A percentile compares a stretch with the other conserved stretches of the same genome.
Conservation (phyloP, 30 jellyfish, hydroid and myxozoan genomes). For the Hydractinia echinata region DNA sequence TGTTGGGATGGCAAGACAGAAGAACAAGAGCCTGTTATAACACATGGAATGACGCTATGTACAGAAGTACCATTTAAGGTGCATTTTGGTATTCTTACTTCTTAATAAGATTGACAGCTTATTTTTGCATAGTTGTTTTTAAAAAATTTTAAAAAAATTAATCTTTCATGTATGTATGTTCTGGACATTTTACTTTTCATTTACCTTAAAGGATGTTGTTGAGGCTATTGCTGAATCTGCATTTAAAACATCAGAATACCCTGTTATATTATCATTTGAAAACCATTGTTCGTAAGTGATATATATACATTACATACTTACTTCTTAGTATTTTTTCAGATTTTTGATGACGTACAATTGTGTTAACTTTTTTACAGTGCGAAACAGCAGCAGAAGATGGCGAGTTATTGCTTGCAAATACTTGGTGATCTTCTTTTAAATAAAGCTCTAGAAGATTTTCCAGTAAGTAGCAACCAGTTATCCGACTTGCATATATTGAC, state of each 20-base stretch:
- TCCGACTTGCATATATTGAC: not conserved
- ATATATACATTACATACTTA: not conserved
- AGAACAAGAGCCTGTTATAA: slow-evolving; percentile 91
- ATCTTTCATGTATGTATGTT: not conserved
- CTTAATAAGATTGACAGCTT: not conserved
- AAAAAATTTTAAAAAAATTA: not conserved
- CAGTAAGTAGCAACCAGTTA: slow-evolving; percentile 51
- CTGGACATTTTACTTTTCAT: not conserved
- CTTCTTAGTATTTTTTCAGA: not conserved
- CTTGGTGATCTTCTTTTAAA: slow-evolving; percentile 81
- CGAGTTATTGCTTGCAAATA: slow-evolving; percentile 73
- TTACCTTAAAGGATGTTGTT: slow-evolving; percentile 77
- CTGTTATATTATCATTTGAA: slow-evolving; percentile 94
- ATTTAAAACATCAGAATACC: slow-evolving; percentile 83
- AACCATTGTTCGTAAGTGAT: slow-evolving; percentile 92
- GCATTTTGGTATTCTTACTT: not conserved
- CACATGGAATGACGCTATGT: slow-evolving; percentile 98
- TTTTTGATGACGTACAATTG: not conserved
- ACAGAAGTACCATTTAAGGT: slow-evolving; percentile 95
- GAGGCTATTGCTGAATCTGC: slow-evolving; percentile 94
- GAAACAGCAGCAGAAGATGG: slow-evolving; percentile 76
- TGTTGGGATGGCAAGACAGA: slow-evolving; percentile 98
- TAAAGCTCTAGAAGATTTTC: slow-evolving; percentile 56
- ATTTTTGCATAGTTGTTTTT: not conserved
- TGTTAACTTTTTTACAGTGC: slow-evolving; percentile 39